Percentiles rank a stretch among this genome's conserved stretches.
Evolutionary conservation across 1,140 invertebrate species (phyloP).

Genomic region (Proctacanthus coquilletti): DNA sequence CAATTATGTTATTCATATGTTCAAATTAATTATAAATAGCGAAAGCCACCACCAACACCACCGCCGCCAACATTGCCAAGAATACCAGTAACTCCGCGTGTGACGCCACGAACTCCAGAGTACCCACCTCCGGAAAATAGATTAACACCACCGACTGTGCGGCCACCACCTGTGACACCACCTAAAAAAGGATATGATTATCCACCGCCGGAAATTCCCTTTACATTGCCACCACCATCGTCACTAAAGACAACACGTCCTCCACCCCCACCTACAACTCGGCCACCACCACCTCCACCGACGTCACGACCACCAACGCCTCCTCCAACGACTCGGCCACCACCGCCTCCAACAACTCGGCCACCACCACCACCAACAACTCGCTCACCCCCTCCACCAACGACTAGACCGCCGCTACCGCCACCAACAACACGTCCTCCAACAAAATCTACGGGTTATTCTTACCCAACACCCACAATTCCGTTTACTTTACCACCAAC

Average conservation of each 20-base stretch:
- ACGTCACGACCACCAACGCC: background rate
- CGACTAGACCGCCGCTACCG: too few species aligned
- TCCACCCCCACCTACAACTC: background rate
- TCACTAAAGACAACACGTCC: background rate
- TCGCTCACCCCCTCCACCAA: background rate
- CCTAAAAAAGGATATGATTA: background rate
- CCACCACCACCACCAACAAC: background rate
- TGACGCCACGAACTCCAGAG: background rate
- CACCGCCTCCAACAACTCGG: background rate
- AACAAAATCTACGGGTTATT: background rate
- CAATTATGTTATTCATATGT: too few species aligned
- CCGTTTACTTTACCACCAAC: too few species aligned
- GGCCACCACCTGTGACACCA: background rate
- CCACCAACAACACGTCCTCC: background rate
- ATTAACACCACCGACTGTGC: background rate
- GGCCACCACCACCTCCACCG: background rate
- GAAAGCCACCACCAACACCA: background rate
- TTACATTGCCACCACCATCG: background rate
- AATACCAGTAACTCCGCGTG: background rate
- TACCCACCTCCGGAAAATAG: background rate
- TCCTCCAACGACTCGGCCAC: background rate
- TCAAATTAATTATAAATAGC: too few species aligned
- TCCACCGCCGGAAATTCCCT: background rate
- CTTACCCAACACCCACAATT: too few species aligned
- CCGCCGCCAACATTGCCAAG: background rate